Conservation (phyloP, 2,113 vertebrate species). For the Pardalotus punctatus region DNA sequence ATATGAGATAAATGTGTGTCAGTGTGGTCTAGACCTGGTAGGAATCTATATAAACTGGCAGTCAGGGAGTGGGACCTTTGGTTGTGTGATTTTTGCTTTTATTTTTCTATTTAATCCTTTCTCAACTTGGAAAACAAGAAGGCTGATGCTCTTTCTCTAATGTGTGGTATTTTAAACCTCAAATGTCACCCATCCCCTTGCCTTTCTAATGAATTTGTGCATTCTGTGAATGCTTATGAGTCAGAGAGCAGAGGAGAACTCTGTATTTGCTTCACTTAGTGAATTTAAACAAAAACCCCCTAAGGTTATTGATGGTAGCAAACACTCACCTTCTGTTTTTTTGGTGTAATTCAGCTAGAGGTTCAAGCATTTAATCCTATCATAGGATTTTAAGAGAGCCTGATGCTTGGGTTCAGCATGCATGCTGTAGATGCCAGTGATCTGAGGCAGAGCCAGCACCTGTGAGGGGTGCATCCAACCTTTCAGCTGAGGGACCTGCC, state of each 20-base stretch:
- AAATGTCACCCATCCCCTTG: neutral
- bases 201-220: neutral
- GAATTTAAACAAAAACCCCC: neutral
- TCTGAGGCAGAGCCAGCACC: neutral
- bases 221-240: neutral
- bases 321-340: neutral
- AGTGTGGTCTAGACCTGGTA: neutral
- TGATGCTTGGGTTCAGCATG: neutral
- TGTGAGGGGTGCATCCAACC: neutral
- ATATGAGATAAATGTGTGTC: neutral
- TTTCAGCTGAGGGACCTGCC: neutral
- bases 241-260: neutral
- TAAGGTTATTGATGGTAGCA: neutral
- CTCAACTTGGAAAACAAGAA: neutral
- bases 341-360: neutral
- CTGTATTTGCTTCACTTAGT: neutral
- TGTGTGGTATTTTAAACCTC: neutral
- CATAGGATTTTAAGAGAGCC: neutral
- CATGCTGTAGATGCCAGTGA: fast-evolving
- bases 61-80: neutral
- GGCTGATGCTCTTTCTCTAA: neutral
- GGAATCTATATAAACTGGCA: neutral
- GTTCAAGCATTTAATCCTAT: neutral
- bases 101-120: neutral
- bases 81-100: neutral